Evolutionary conservation across 2,113 vertebrate species (phyloP), one percentile per base, ranked within the genome.

Genomic region (Copsychus sechellarum): DNA sequence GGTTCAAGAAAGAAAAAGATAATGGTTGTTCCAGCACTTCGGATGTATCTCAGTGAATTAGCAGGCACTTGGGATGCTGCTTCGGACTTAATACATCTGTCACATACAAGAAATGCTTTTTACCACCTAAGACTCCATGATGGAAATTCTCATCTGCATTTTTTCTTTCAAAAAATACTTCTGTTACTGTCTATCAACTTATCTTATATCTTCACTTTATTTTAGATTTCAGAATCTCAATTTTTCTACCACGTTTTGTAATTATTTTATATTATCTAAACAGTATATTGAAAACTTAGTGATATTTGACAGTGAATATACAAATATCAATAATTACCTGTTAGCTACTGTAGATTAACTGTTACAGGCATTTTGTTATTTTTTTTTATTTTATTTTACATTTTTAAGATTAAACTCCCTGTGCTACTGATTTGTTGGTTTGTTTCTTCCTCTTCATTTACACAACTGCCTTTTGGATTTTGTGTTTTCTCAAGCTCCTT

Each of bases 401-500:
- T 23, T 51, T 48, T 4, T 60, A 4, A 82, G 25, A 16, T 76
- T 73, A 48, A 82, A 66, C 8, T 33, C 16, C 36, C 18, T 50
- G 8, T 43, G 38, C 31, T 91, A 47, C 9, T 45, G 15, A 11
- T 89, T 86, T 91, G 21, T 51, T 28, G 8, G 12, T 28, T 58
- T 76, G 5, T 0, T 0, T 17, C 71, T 77, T 79, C 70, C 64
- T 15, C 36, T 78, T 57, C 33, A 66, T 60, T 80, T 80, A 73
- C 29, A 58, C 50, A 91, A 72, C 22, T 73, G 50, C 38, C 60
- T 94, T 92, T 80, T 79, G 53, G 13, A 8, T 90, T 88, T 50
- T 91, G 57, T 76, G 56, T 77, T 92, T 95, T 66, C 81, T 96
- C 70, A 80, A 90, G 42, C 66, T 94, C 58, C 47, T 90, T 92